A percentile compares a stretch with the other conserved stretches of the same genome.
Conservation (phyloP, 2,888 invertebrate species). For the Drosophila testacea region DNA sequence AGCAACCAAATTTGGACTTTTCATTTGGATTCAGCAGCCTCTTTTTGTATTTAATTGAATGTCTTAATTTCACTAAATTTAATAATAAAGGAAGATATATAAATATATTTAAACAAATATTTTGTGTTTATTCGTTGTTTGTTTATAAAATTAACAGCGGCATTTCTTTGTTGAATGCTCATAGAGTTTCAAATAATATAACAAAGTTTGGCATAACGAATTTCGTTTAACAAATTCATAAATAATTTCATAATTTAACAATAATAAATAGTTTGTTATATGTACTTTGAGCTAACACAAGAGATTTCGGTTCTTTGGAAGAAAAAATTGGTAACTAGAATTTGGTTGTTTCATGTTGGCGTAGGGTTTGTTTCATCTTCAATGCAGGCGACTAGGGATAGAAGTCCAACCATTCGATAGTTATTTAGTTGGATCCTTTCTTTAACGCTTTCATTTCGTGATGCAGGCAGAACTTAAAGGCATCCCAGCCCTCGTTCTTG, state of each 20-base stretch:
- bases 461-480: constrained; percentile 95
- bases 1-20: constrained; percentile 22
- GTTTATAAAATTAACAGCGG: constrained; percentile 19
- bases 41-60: constrained; percentile 22
- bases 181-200: constrained; percentile 21
- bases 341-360: constrained; percentile 55
- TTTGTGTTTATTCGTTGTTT: constrained; percentile 31
- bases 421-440: constrained; percentile 57
- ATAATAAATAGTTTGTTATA: constrained; percentile 42
- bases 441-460: constrained; percentile 90
- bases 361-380: constrained; percentile 24
- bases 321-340: constrained; percentile 55
- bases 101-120: constrained; percentile 16
- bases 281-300: constrained; percentile 45
- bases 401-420: not conserved
- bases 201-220: constrained; percentile 32
- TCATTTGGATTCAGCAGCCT: constrained; percentile 16
- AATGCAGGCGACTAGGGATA: constrained; percentile 1
- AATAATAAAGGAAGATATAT: constrained; percentile 24
- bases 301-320: constrained; percentile 69
- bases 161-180: constrained; percentile 23
- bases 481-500: constrained; percentile 96
- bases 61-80: constrained; percentile 31
- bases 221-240: constrained; percentile 52
- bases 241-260: constrained; percentile 58